Evolutionary conservation across 2,113 vertebrate genomes (phyloP).

Genomic region (Chaetops frenatus): DNA sequence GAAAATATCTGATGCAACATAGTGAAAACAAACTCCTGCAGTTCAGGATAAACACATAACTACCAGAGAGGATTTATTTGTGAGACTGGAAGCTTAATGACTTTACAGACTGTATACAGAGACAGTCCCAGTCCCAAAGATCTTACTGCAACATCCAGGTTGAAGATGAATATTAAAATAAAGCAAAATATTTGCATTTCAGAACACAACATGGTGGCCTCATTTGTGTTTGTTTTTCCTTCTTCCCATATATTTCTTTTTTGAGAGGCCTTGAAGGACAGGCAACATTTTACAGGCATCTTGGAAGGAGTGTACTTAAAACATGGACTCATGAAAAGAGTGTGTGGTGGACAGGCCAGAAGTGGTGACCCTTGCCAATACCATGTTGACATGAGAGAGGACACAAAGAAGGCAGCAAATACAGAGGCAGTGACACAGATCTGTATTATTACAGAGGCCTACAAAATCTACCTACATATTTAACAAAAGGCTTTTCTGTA

Average conservation of each 20-base stretch:
- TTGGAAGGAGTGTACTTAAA: background rate
- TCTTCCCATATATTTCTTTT: background rate
- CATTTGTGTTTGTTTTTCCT: background rate
- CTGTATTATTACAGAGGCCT: background rate
- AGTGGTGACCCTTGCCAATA: background rate
- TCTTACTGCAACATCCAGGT: background rate
- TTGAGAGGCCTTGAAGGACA: background rate
- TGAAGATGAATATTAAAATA: background rate
- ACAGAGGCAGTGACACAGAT: background rate
- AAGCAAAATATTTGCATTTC: background rate
- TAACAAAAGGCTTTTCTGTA: background rate
- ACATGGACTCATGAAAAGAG: background rate
- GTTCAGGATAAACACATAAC: background rate
- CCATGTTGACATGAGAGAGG: background rate
- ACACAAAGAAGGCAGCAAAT: conserved; percentile 1
- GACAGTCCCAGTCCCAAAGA: background rate
- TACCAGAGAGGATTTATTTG: background rate
- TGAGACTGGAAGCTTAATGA: background rate
- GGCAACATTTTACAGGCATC: background rate
- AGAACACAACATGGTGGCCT: background rate
- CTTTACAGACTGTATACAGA: background rate
- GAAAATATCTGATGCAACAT: background rate
- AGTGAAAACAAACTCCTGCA: conserved; percentile 5
- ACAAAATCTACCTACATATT: background rate
- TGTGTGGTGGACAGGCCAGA: background rate